Percentiles rank a stretch among this genome's conserved stretches.
Conservation (phyloP, 2,113 vertebrate species). For the Pachycephala philippinensis region DNA sequence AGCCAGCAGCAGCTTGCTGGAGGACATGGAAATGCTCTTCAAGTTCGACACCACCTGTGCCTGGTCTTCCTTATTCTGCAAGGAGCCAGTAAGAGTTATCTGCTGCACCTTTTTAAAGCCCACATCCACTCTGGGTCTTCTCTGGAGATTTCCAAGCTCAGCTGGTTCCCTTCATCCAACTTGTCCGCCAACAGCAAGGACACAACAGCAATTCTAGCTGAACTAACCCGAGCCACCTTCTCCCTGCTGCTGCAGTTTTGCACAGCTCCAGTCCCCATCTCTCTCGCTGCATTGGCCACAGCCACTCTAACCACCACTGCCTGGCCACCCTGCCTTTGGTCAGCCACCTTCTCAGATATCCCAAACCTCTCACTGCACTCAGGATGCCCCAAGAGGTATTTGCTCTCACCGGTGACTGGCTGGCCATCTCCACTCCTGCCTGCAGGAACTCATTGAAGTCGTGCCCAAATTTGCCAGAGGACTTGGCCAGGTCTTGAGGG, state of each 20-base stretch:
- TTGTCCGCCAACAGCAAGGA: fast-evolving
- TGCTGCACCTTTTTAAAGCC: background rate
- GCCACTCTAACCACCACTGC: background rate
- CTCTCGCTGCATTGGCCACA: fast-evolving
- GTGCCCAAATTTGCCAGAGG: constrained; percentile 92
- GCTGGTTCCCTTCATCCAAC: background rate
- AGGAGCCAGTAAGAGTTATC: background rate
- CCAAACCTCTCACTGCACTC: background rate
- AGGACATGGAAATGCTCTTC: constrained; percentile 98
- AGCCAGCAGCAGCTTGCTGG: constrained; percentile 92
- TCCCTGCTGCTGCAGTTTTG: background rate
- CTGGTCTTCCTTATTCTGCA: constrained; percentile 89
- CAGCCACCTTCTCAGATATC: background rate
- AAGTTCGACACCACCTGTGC: constrained; percentile 93
- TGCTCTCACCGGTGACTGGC: constrained; percentile 85
- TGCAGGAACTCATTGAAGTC: constrained; percentile 94
- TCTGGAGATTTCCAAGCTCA: background rate
- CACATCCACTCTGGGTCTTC: background rate
- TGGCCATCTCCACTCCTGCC: constrained; percentile 96
- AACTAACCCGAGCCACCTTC: background rate
- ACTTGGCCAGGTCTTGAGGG: constrained; percentile 87
- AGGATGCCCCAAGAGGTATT: fast-evolving
- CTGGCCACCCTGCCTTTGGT: background rate
- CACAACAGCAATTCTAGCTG: fast-evolving
- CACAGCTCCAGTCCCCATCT: background rate